Base-by-base conservation (phyloP, 1,140 invertebrate genomes). In the Nebria ingens region DNA sequence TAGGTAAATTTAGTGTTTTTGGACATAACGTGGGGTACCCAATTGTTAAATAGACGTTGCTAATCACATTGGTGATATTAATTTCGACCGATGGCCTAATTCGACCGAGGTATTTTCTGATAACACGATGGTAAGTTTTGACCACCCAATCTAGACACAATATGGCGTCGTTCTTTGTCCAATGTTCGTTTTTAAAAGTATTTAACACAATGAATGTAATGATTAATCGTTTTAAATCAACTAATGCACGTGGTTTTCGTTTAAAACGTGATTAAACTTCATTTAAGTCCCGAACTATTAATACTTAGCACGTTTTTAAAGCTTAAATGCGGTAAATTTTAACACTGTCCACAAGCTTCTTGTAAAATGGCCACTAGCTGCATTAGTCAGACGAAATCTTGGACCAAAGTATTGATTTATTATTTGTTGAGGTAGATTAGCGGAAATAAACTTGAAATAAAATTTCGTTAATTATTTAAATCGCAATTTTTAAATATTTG, bases 41-140 rank as follows among this genome's bases (percentile, higher is more conserved):
- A 74, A 73, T 73, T 75, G 58, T 68, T 68, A 56, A 65, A 65
- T 67, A 62, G 64, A 70, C 56, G 61, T 62, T 65, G 59, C 66
- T 63, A 59, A 62, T 70, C 52, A 63, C 67, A 66, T 56, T 63
- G 64, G 63, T 72, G 61, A 63, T 67, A 61, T 67, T 76, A 70
- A 72, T 71, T 68, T 58, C 56, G 59, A 64, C 71, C 72, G 76
- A 79, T 79, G 76, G 71, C 68, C 60, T 58, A 65, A 61, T 67
- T 70, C 68, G 69, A 65, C 66, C 61, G 66, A 64, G 65, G 69
- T 73, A 75, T 71, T 76, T 78, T 73, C 73, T 74, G 76, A 80
- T 79, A 76, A 76, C 75, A 75, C 71, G 74, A 78, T 78, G 79
- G 78, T 80, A 74, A 80, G 79, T 78, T 66, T n/a, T 58, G 64